Percentiles rank a stretch among this genome's conserved stretches.
phyloP scores from a whole-genome alignment of 2,113 vertebrate species.

The Orientallactaga bullata region DNA sequence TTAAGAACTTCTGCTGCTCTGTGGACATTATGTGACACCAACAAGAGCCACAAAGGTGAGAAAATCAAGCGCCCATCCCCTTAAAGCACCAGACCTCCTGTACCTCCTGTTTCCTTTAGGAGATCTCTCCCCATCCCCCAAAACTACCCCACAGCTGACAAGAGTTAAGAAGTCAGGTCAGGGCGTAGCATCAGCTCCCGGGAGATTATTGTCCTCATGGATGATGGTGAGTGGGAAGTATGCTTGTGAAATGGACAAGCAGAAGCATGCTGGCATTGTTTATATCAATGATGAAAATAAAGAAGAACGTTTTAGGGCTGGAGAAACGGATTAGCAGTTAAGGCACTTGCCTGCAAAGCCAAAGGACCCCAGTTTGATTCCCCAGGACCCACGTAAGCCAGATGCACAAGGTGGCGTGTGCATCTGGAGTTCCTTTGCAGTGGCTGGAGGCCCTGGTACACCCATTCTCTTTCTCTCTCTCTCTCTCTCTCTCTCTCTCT shows the following conservation, averaged over 20 bases:
- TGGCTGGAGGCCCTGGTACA: no score
- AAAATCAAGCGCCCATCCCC: neutral
- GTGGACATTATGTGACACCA: neutral
- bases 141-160: neutral
- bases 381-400: no score
- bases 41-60: neutral
- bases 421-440: no score
- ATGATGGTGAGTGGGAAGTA: neutral
- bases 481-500: no score
- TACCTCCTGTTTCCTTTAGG: neutral
- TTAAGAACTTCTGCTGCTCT: neutral
- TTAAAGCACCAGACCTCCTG: neutral
- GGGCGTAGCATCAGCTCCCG: neutral
- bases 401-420: no score
- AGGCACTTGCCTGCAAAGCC: no score
- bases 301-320: no score
- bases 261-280: neutral
- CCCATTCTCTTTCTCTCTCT: no score
- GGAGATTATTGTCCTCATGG: neutral
- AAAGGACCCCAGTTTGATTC: no score
- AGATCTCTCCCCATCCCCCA: neutral
- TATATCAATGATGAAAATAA: constrained; percentile 11
- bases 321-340: no score
- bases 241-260: neutral
- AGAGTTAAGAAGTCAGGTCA: neutral